A percentile compares a stretch with the other conserved stretches of the same genome.
Evolutionary conservation across 2,888 invertebrate genomes (phyloP).

Genomic region (Drosophila macrospina): DNA sequence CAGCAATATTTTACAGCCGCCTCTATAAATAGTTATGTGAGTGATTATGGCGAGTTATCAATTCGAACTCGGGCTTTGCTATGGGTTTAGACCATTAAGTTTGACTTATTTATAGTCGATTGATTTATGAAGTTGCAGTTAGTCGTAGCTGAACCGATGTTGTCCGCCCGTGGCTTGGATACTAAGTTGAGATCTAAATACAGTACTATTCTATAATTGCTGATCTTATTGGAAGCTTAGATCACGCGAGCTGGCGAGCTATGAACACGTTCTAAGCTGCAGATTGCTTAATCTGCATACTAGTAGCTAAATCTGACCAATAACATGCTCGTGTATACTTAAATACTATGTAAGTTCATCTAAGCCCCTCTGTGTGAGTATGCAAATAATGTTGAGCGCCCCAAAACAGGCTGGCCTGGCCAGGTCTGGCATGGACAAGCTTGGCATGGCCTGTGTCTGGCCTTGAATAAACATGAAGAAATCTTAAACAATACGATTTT

Average conservation of each 20-base stretch:
- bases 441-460: conserved; percentile 39
- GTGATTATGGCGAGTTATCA: conserved; percentile 74
- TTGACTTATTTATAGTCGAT: conserved; percentile 73
- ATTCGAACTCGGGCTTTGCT: conserved; percentile 25
- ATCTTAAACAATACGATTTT: conserved; percentile 54
- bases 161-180: background rate
- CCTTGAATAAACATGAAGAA: conserved; percentile 66
- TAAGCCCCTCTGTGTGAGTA: conserved; percentile 58
- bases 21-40: conserved; percentile 74
- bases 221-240: conserved; percentile 9
- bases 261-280: conserved; percentile 50
- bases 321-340: conserved; percentile 47
- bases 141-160: background rate
- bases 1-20: conserved; percentile 44
- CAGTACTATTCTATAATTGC: conserved; percentile 1
- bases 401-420: conserved; percentile 53
- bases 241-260: conserved; percentile 53
- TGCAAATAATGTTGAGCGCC: conserved; percentile 59
- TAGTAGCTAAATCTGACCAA: conserved; percentile 52
- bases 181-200: conserved; percentile 2
- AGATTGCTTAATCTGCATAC: conserved; percentile 71
- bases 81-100: conserved; percentile 66
- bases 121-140: conserved; percentile 68
- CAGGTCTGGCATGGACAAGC: conserved; percentile 17
- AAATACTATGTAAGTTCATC: conserved; percentile 67